Evolutionary conservation across 2,888 invertebrate species (phyloP).

Genomic region (Eutolmus rufibarbis): DNA sequence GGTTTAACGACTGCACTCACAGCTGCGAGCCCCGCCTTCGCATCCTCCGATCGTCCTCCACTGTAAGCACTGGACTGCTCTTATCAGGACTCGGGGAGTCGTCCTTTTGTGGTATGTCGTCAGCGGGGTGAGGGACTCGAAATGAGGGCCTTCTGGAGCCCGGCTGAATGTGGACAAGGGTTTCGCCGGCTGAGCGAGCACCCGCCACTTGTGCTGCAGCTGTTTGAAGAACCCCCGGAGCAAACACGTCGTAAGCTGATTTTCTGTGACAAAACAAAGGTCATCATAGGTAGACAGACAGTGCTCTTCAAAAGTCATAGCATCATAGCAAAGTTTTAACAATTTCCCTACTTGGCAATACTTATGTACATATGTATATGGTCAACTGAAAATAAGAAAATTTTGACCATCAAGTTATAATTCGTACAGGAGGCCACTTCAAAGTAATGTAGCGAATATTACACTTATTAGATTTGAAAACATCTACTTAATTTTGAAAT

Average conservation of each 20-base stretch:
- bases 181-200: constrained; percentile 59
- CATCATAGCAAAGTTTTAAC: neutral
- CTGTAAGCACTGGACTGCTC: constrained; percentile 67
- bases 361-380: too few species aligned
- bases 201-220: constrained; percentile 58
- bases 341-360: too few species aligned
- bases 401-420: too few species aligned
- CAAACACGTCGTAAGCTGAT: constrained; percentile 85
- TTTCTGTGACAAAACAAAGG: constrained; percentile 53
- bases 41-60: constrained; percentile 77
- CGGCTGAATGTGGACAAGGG: constrained; percentile 56
- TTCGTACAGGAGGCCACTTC: too few species aligned
- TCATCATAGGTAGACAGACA: neutral
- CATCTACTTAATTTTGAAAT: too few species aligned
- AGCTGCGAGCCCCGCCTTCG: constrained; percentile 83
- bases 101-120: constrained; percentile 63
- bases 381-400: too few species aligned
- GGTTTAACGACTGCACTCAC: constrained; percentile 66
- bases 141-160: constrained; percentile 71
- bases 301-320: neutral
- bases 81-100: constrained; percentile 67
- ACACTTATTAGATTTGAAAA: too few species aligned
- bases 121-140: constrained; percentile 67
- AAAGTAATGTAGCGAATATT: too few species aligned
- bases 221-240: constrained; percentile 67